Conservation (phyloP, 35 echinoderm and acorn worm species). For the Eucidaris tribuloides region DNA sequence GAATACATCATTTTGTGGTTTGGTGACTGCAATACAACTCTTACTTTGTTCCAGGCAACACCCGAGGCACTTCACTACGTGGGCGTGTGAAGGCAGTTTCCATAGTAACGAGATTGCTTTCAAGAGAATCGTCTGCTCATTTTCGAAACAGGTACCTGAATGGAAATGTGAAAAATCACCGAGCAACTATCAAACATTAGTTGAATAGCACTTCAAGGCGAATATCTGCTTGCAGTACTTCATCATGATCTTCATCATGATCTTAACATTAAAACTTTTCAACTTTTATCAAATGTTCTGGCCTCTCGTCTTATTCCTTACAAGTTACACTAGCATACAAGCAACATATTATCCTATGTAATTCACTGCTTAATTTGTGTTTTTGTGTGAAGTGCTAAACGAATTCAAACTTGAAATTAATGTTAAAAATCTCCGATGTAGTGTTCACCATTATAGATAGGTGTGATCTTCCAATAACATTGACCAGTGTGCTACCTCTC, state of each 20-base stretch:
- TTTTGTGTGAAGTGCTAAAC: too few species aligned
- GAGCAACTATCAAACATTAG: background rate
- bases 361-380: too few species aligned
- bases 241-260: background rate
- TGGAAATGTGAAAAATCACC: background rate
- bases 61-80: background rate
- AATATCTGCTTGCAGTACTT: background rate
- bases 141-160: too few species aligned
- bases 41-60: background rate
- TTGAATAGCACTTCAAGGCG: background rate
- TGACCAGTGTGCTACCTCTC: too few species aligned
- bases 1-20: background rate
- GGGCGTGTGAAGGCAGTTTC: background rate
- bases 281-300: background rate
- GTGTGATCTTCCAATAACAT: too few species aligned
- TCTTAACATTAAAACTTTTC: background rate
- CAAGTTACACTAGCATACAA: too few species aligned
- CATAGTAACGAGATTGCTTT: background rate
- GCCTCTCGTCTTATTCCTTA: too few species aligned
- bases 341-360: too few species aligned
- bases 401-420: too few species aligned
- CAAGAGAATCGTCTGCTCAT: background rate
- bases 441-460: too few species aligned
- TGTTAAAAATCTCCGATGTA: too few species aligned
- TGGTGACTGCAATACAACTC: background rate